These are phyloP conservation scores for Cerastis leucographa DNA, from an alignment of 2,888 invertebrate species.

Conservation along the genomic window DNA sequence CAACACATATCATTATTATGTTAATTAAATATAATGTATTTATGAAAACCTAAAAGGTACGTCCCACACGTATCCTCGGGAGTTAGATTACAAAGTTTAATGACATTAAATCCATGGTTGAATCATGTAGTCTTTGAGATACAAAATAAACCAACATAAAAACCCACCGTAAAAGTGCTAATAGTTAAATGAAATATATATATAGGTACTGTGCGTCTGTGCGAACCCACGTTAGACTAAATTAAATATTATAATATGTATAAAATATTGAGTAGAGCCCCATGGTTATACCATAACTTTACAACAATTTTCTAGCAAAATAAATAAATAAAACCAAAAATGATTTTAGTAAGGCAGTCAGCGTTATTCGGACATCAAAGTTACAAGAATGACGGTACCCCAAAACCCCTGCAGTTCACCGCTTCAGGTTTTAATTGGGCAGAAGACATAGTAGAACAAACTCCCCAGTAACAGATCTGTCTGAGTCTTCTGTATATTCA, in stretches of 20 bases:
- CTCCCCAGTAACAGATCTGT: background rate
- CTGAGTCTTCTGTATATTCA: background rate
- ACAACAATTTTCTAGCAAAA: background rate
- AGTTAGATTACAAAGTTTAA: conserved; percentile 14
- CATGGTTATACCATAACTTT: conserved; percentile 2
- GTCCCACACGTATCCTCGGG: background rate
- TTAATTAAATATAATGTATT: conserved; percentile 1
- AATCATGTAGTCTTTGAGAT: background rate
- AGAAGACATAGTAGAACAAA: background rate
- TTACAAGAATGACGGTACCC: background rate
- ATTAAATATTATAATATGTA: conserved; percentile 6
- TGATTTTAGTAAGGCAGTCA: background rate
- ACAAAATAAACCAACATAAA: conserved; percentile 20
- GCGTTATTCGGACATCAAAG: background rate
- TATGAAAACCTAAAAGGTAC: background rate
- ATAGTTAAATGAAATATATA: background rate
- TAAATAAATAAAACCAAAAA: background rate
- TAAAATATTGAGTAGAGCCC: background rate
- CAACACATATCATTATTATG: background rate
- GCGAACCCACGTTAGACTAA: conserved; percentile 16
- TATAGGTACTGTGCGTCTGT: conserved; percentile 1
- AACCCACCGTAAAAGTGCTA: background rate
- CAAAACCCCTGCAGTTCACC: background rate
- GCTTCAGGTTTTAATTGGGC: background rate
- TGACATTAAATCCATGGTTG: background rate